phyloP scores from a whole-genome alignment of 2,888 invertebrate species.

The Sarcophaga variegata region DNA sequence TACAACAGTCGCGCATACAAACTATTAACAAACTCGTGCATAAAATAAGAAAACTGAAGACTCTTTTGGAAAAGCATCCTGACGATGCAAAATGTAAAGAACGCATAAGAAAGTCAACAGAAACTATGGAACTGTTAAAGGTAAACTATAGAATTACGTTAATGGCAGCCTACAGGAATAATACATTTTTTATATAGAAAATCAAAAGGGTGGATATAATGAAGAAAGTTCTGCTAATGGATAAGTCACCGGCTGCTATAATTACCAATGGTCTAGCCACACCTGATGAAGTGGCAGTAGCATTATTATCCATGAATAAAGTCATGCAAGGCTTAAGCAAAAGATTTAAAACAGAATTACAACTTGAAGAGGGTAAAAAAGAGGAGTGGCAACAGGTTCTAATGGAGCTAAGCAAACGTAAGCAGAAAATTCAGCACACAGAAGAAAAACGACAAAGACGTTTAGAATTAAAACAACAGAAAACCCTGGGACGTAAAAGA shows the following conservation, averaged over 20 bases:
- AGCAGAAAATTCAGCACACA: slow-evolving; percentile 73
- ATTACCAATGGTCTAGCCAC: slow-evolving; percentile 77
- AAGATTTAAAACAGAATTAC: slow-evolving; percentile 72
- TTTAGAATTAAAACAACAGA: slow-evolving; percentile 74
- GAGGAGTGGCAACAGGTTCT: slow-evolving; percentile 76
- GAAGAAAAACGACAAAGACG: slow-evolving; percentile 75
- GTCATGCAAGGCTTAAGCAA: slow-evolving; percentile 72
- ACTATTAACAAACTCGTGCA: slow-evolving; percentile 79
- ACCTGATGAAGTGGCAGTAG: slow-evolving; percentile 77
- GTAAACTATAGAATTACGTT: slow-evolving; percentile 39
- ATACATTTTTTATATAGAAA: slow-evolving; percentile 70
- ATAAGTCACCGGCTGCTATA: slow-evolving; percentile 73
- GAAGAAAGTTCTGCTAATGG: slow-evolving; percentile 74
- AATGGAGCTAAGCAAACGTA: slow-evolving; percentile 76
- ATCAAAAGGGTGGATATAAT: slow-evolving; percentile 75
- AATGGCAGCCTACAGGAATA: too few species aligned
- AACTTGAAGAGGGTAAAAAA: slow-evolving; percentile 70
- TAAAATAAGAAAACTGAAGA: slow-evolving; percentile 78
- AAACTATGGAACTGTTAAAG: slow-evolving; percentile 76
- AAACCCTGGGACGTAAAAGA: slow-evolving; percentile 74
- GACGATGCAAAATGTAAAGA: slow-evolving; percentile 74
- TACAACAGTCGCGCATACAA: slow-evolving; percentile 76
- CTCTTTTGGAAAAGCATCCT: slow-evolving; percentile 74
- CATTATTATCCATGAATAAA: slow-evolving; percentile 78
- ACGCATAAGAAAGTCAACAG: slow-evolving; percentile 73